Base-by-base conservation (phyloP, 37 sponge, comb jelly and placozoan genomes). In the Aphrocallistes beatrix region DNA sequence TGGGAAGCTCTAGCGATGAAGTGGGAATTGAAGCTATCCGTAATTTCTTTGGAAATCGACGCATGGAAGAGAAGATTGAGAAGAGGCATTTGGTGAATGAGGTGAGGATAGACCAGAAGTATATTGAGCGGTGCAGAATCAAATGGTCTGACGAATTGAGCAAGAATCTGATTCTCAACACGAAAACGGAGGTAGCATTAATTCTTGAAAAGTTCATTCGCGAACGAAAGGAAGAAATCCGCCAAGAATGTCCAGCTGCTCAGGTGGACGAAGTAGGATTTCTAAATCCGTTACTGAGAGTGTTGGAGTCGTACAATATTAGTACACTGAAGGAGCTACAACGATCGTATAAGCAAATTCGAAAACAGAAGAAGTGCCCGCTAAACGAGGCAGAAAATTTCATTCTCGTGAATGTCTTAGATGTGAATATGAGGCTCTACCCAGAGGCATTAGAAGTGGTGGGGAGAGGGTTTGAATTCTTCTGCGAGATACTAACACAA, bases 311-410 rank as follows among this genome's bases (percentile, higher is more conserved):
- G 25, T 13, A 60, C 21, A 60, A 60, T 13, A 60, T 60, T 60
- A 21, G n/a, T 25, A 60, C 75, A 21, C n/a, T 60, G 28, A 60
- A 60, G n/a, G 75, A 60, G n/a, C 21, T 60, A 30, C 75, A 60
- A 60, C 10, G n/a, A 60, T 60, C 75, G 10, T 60, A 60, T 30
- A 60, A 60, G n/a, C 75, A 19, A 13, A 60, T 60, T 13, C 21
- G 10, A 60, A 60, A 60, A 60, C 75, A 60, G 75, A 60, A 60
- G 34, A 60, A 60, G n/a, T 60, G 75, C 34, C 75, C 75, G 21
- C 34, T 60, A 19, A 60, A 60, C 34, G n/a, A 13, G 28, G 21
- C n/a, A 25, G 75, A 60, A 60, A 60, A 60, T 8, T 60, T 25
- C 34, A 60, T 60, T 60, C 17, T 60, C 21, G 3, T 60, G 34